Evolutionary conservation across 2,113 vertebrate genomes (phyloP).

Genomic region (Perccottus glenii): DNA sequence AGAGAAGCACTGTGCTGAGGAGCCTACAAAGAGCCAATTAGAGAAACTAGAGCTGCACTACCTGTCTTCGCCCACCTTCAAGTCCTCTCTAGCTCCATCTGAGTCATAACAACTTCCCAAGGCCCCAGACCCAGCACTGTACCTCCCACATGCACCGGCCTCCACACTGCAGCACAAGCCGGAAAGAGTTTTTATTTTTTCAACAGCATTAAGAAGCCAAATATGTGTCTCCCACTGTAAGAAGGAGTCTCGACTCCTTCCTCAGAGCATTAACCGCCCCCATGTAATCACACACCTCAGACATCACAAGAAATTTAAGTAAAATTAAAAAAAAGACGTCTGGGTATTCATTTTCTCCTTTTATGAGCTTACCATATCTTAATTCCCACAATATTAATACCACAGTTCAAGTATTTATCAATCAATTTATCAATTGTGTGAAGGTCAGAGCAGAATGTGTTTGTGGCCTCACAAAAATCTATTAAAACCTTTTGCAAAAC

Average conservation of each 20-base stretch:
- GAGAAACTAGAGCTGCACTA: conserved; percentile 13
- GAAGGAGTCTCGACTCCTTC: conserved; percentile 22
- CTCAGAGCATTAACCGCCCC: neutral
- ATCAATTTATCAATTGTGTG: neutral
- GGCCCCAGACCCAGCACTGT: conserved; percentile 19
- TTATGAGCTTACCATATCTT: neutral
- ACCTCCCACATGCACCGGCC: conserved; percentile 2
- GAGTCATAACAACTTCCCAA: conserved; percentile 37
- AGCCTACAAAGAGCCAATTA: conserved; percentile 19
- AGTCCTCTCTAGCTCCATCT: conserved; percentile 38
- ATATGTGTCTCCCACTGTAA: conserved; percentile 15
- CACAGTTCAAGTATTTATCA: neutral
- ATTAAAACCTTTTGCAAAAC: neutral
- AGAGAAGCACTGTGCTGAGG: conserved; percentile 7
- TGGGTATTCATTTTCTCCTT: neutral
- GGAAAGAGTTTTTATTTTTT: conserved; percentile 18
- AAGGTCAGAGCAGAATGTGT: neutral
- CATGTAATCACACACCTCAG: conserved; percentile 9
- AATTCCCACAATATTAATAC: neutral
- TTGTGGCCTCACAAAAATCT: neutral
- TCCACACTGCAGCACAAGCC: conserved; percentile 7
- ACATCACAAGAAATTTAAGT: conserved; percentile 2
- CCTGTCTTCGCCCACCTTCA: conserved; percentile 24
- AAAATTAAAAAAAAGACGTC: neutral
- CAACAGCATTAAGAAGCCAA: conserved; percentile 8